These are phyloP conservation scores for Emys orbicularis DNA, from an alignment of 2,797 vertebrate genomes.

Conservation along the genomic window DNA sequence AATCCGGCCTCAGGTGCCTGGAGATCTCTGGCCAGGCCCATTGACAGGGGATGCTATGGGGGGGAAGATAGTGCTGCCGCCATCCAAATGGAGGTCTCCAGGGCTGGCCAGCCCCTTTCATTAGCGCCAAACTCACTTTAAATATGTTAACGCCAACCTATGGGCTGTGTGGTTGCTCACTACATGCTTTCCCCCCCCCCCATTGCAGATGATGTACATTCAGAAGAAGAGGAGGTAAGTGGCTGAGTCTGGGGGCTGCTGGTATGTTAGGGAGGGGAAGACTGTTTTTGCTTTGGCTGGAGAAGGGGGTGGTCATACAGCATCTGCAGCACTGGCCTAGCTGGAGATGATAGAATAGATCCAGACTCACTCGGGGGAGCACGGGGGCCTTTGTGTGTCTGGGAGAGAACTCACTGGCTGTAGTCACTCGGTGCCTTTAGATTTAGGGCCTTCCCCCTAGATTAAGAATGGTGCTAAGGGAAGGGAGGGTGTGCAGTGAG, in stretches of 20 bases:
- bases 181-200: not conserved
- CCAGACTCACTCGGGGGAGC: not conserved
- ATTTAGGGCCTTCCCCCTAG: no score
- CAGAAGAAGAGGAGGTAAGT: conserved; percentile 84
- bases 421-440: not conserved
- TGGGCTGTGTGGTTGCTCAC: not conserved
- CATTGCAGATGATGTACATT: conserved; percentile 81
- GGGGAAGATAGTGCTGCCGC: not conserved
- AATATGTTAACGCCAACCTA: not conserved
- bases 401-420: not conserved
- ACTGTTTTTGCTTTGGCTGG: not conserved
- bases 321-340: not conserved
- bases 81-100: not conserved
- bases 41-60: not conserved
- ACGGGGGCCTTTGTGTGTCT: not conserved
- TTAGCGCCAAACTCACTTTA: not conserved
- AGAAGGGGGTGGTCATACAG: not conserved
- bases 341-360: not conserved
- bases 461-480: not conserved
- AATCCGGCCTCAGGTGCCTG: not conserved
- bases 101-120: not conserved
- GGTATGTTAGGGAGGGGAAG: not conserved
- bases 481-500: not conserved
- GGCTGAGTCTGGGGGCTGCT: not conserved
- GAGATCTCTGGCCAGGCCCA: not conserved